Base-by-base conservation (phyloP, 2,888 invertebrate genomes). In the Tenodera sinensis region DNA sequence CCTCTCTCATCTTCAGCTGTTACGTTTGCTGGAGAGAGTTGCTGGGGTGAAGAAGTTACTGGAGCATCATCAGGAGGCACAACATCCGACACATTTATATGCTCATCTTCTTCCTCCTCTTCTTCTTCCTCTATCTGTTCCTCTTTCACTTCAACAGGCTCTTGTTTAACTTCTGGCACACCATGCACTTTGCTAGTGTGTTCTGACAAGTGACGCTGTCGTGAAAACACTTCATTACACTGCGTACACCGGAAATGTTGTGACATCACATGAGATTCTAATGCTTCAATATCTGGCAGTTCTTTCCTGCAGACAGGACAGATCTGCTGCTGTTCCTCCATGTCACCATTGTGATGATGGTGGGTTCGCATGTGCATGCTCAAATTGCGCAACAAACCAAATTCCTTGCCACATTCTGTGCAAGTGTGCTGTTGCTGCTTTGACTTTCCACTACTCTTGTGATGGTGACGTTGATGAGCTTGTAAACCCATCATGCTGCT, bases 401-500 rank as follows among this genome's bases (percentile, higher is more conserved):
- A 92, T 84, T 91, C 92, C 88, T 92, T 92, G 28, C 91, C 91
- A 90, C 93, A 93, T 85, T 92, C 91, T 6, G 92, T 91, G 88
- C 93, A 93, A 8, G 90, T 89, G 88, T 91, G 91, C 71, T 47
- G 82, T 28, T 71, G 54, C 34, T 71, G 54, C 84, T 90, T 90
- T 47, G 54, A 87, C 42, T 47, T 81, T 12, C 81, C 71, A 34
- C 81, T 30, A 25, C 91, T 54, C 34, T 90, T 90, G 85, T 91
- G 92, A 90, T 93, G 93, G 15, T 92, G 92, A 81, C 92, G 91
- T 91, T 93, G 91, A 91, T 93, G 93, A 15, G 92, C 92, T 90
- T 93, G 93, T 20, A 93, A 91, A 90, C 92, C 93, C 90, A 92
- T 92, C 83, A 92, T 91, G 54, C 92, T 92, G 6, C 93, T 92